Percentiles rank a stretch among this genome's conserved stretches.
phyloP scores from a whole-genome alignment of 2,888 invertebrate species.

The Cepaea hortensis region DNA sequence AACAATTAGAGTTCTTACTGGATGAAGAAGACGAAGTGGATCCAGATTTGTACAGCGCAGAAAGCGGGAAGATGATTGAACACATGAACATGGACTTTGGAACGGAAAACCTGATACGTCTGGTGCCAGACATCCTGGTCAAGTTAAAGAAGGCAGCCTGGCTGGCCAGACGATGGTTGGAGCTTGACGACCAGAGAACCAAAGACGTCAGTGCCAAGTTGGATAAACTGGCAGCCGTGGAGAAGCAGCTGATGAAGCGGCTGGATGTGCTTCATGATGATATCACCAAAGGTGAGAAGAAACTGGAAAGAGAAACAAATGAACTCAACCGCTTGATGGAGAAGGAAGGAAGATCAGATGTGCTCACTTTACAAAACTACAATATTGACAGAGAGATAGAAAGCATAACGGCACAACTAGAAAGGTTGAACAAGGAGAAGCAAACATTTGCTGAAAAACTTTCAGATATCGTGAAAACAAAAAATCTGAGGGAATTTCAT shows the following conservation, averaged over 20 bases:
- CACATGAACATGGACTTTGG: conserved; percentile 61
- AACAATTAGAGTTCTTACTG: conserved; percentile 62
- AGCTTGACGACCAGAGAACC: conserved; percentile 64
- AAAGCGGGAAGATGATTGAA: conserved; percentile 61
- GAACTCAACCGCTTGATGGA: conserved; percentile 61
- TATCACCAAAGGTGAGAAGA: conserved; percentile 59
- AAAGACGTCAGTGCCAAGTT: conserved; percentile 64
- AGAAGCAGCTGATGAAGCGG: conserved; percentile 59
- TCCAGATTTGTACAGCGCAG: conserved; percentile 61
- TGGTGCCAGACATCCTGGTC: conserved; percentile 64
- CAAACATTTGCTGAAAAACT: conserved; percentile 56
- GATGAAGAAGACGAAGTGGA: conserved; percentile 63
- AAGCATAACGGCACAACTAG: conserved; percentile 53
- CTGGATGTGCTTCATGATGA: conserved; percentile 58
- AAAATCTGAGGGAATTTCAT: conserved; percentile 55
- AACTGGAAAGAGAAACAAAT: conserved; percentile 60
- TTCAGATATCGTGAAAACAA: conserved; percentile 53
- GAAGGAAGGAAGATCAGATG: conserved; percentile 62
- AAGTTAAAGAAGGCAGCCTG: conserved; percentile 66
- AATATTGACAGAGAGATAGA: conserved; percentile 57
- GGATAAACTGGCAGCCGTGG: conserved; percentile 59
- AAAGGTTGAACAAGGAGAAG: conserved; percentile 57
- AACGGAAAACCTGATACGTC: conserved; percentile 59
- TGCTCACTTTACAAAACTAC: conserved; percentile 58
- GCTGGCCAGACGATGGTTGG: conserved; percentile 65